These are phyloP conservation scores for Brenthis daphne DNA, from an alignment of 2,888 invertebrate genomes.

Conservation along the genomic window DNA sequence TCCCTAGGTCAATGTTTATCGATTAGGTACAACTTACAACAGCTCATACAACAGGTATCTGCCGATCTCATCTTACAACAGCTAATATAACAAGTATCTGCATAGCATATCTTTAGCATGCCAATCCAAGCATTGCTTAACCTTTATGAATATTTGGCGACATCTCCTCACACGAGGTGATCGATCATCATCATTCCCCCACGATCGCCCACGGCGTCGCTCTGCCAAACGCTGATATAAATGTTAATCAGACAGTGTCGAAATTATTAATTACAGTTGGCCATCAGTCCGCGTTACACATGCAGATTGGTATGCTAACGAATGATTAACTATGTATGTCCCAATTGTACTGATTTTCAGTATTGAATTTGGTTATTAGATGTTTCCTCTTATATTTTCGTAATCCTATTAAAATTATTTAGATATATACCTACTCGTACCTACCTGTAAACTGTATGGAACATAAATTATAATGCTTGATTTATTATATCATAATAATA, in stretches of 20 bases:
- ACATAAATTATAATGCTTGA: no score
- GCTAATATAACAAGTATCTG: no score
- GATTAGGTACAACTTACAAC: no score
- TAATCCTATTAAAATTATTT: no score
- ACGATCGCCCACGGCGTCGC: slow-evolving; percentile 4
- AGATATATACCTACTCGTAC: no score
- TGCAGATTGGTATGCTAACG: slow-evolving; percentile 80
- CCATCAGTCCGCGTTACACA: slow-evolving; percentile 68
- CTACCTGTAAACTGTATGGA: no score
- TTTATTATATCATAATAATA: no score
- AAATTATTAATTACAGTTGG: slow-evolving; percentile 78
- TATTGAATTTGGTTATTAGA: slow-evolving; percentile 13
- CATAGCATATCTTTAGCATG: background rate
- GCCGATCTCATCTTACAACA: no score
- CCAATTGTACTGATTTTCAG: slow-evolving; percentile 47
- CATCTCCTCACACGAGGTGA: background rate
- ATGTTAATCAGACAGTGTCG: slow-evolving; percentile 77
- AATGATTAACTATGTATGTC: slow-evolving; percentile 77
- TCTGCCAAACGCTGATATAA: slow-evolving; percentile 56
- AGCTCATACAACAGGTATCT: no score
- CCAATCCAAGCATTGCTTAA: background rate
- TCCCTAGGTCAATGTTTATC: no score
- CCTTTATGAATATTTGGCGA: slow-evolving; percentile 10
- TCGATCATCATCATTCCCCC: slow-evolving; percentile 15
- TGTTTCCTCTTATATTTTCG: slow-evolving; percentile 25